Base-by-base conservation (phyloP, 2,797 vertebrate genomes). In the Luscinia luscinia region DNA sequence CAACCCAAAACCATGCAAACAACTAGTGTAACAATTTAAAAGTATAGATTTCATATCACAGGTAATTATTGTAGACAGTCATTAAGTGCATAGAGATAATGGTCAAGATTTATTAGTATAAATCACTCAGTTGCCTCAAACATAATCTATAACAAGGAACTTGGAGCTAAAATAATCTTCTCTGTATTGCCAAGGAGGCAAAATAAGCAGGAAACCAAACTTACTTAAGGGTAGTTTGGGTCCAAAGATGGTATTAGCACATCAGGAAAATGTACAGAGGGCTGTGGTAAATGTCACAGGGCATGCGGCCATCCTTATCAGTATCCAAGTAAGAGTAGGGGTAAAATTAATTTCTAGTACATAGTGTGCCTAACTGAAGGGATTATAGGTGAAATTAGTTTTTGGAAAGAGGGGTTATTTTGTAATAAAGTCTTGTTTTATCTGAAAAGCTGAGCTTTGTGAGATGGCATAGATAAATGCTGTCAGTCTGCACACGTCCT, bases 401-500 rank as follows among this genome's bases (percentile, higher is more conserved):
- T 93, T 81, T 88, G 27, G 58, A 86, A 84, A 84, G 46, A n/a
- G 16, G 13, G 19, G 48, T 59, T 90, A 68, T 85, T 96, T 86
- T 84, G 48, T 90, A 63, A 84, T 78, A 72, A 89, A 81, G 19
- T 78, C 58, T 93, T 94, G 55, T 87, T 94, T 92, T 86, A 81
- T 84, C 67, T 64, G 57, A 94, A 94, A 91, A 69, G 36, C 59
- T 73, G 80, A 90, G 63, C 11, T 91, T 81, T 0, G 2, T 84
- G 49, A 88, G 91, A 89, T 84, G 63, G 34, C 67, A 46, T 51
- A 73, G 91, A 95, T 88, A 96, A 93, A 93, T 88, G 20, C n/a
- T 90, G 92, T 73, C 69, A 84, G 73, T 94, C 89, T 86, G 80
- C 87, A 73, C 85, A 90, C 1, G 30, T 94, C 57, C 70, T 91